Evolutionary conservation across 2,888 invertebrate genomes (phyloP).

Genomic region (Epistrophe eligans): DNA sequence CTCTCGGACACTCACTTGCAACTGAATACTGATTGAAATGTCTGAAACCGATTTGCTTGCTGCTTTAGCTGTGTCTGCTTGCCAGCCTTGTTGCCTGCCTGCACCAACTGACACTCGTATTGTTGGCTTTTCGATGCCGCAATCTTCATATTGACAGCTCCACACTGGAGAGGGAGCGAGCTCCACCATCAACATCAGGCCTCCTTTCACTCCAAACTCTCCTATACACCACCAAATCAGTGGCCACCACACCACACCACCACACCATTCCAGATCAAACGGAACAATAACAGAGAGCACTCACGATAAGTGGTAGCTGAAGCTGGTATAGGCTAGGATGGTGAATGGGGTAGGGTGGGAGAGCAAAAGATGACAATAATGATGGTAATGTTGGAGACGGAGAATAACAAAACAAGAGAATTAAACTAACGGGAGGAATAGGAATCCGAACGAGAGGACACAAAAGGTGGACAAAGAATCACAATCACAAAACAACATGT

Average conservation of each 20-base stretch:
- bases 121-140: constrained; percentile 73
- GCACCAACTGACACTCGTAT: constrained; percentile 64
- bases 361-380: constrained; percentile 43
- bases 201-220: constrained; percentile 36
- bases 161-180: constrained; percentile 50
- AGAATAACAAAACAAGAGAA: constrained; percentile 70
- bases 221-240: constrained; percentile 1
- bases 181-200: constrained; percentile 7
- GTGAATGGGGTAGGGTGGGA: not conserved
- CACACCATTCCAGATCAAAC: constrained; percentile 51
- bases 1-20: constrained; percentile 71
- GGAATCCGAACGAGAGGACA: constrained; percentile 53
- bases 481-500: constrained; percentile 48
- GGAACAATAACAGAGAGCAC: constrained; percentile 73
- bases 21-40: constrained; percentile 76
- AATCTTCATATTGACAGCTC: constrained; percentile 74
- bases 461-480: constrained; percentile 54
- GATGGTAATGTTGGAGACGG: constrained; percentile 49
- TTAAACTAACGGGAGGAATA: constrained; percentile 15
- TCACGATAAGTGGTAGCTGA: constrained; percentile 44
- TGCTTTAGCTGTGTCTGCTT: not conserved
- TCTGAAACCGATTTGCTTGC: constrained; percentile 65
- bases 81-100: constrained; percentile 31
- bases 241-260: constrained; percentile 27
- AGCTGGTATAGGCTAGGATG: not conserved